Evolutionary conservation across 1,140 invertebrate genomes (phyloP), one percentile per base, ranked within the genome.

Genomic region (Formica exsecta): DNA sequence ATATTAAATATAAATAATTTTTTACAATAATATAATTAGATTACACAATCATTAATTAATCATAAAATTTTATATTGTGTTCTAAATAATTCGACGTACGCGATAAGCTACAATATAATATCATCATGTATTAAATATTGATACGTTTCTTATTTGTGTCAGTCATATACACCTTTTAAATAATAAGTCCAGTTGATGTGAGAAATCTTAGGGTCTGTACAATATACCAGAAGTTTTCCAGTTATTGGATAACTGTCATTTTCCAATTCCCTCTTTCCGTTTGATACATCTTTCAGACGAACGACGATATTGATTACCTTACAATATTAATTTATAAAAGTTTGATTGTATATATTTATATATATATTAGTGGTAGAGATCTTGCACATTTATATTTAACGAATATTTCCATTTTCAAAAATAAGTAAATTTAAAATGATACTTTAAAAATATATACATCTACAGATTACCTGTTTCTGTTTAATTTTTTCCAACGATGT

Each of bases 111-210:
- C 13, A 62, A 9, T 29, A 9, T 62, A 57, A 32, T 75, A 75
- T 61, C 13, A 51, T 76, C 8, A 51, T 13, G 3, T 48, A 13
- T 29, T 59, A 38, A n/a, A 32, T 76, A 62, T 7, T 29, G 16
- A 48, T 22, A 36, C 5, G 4, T 62, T 44, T 22, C 0, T 76
- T 9, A 41, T 32, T 64, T 74, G 7, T 22, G 9, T 87, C 38
- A 32, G 16, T 68, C 57, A 62, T 13, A 3, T 54, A 76, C 48
- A 22, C 86, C 88, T 90, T 75, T 92, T 11, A 93, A 83, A 73
- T 93, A 93, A 75, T 93, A 93, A 22, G 88, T 84, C 92, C 92
- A 93, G 19, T 88, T 87, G 9, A 93, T 48, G 8, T 88, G 9
- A 36, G 88, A 87, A 8, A 89, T 41, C 36, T 36, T 32, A 2